Evolutionary conservation across 2,113 vertebrate genomes (phyloP).

Genomic region (Mobula birostris): DNA sequence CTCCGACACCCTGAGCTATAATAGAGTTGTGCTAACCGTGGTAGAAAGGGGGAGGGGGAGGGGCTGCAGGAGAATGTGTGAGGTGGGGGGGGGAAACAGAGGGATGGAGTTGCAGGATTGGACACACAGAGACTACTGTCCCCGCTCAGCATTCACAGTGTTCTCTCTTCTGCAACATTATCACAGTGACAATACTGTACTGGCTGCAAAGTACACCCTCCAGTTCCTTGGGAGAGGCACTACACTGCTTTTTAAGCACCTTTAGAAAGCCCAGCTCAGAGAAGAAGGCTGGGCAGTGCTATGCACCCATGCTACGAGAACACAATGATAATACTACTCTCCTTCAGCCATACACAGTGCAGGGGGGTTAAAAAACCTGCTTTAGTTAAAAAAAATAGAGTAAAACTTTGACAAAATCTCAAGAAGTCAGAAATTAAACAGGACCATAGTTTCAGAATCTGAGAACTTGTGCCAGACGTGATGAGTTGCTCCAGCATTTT

Average conservation of each 20-base stretch:
- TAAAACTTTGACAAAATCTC: background rate
- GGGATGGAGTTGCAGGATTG: too few relatives aligned
- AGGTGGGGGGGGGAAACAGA: too few relatives aligned
- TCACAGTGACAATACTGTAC: background rate
- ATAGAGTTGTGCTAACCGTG: too few relatives aligned
- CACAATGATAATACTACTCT: background rate
- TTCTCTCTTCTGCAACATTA: background rate
- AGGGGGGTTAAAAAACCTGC: background rate
- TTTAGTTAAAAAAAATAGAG: background rate
- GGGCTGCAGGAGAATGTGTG: too few relatives aligned
- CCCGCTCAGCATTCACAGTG: background rate
- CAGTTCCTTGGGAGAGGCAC: too few relatives aligned
- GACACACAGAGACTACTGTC: too few relatives aligned
- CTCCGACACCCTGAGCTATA: too few relatives aligned
- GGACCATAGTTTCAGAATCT: background rate
- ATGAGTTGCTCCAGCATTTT: too few relatives aligned
- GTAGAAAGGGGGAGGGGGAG: too few relatives aligned
- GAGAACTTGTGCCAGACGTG: background rate
- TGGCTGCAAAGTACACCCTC: background rate
- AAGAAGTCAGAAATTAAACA: background rate
- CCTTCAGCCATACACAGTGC: background rate
- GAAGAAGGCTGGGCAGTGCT: background rate
- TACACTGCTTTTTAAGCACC: background rate
- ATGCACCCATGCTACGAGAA: background rate
- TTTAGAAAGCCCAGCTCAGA: background rate